Percentiles rank a stretch among this genome's conserved stretches.
phyloP scores from a whole-genome alignment of 2,113 vertebrate species.

The Chitala chitala region DNA sequence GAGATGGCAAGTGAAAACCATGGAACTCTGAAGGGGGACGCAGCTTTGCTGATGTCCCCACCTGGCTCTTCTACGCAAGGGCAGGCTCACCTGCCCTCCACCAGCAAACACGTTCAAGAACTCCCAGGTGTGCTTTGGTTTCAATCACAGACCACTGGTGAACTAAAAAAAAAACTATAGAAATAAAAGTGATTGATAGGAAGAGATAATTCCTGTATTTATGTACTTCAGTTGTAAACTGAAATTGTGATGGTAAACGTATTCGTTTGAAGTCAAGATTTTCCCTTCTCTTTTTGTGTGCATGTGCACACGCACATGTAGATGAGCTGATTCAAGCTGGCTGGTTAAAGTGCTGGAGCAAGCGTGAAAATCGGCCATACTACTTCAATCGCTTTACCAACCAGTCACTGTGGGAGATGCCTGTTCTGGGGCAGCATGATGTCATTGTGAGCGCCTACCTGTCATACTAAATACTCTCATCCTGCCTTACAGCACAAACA shows the following conservation, averaged over 20 bases:
- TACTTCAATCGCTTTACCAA: conserved; percentile 98
- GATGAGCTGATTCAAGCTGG: conserved; percentile 95
- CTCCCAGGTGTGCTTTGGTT: conserved; percentile 76
- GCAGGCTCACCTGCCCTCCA: conserved; percentile 81
- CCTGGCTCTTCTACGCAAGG: conserved; percentile 74
- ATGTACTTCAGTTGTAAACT: background rate
- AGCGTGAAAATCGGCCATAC: conserved; percentile 89
- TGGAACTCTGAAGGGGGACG: conserved; percentile 77
- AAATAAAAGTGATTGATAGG: too few relatives aligned
- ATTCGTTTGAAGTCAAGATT: background rate
- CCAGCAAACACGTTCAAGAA: conserved; percentile 79
- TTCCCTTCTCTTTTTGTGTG: background rate
- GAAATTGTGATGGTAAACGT: background rate
- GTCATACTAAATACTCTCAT: too few relatives aligned
- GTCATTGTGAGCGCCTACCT: conserved; percentile 82
- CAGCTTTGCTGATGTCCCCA: conserved; percentile 75
- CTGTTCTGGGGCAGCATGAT: conserved; percentile 90
- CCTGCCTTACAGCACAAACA: background rate
- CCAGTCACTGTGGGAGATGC: conserved; percentile 97
- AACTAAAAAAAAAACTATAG: background rate
- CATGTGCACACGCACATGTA: too few relatives aligned
- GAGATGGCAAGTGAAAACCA: conserved; percentile 94
- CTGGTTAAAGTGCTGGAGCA: conserved; percentile 98
- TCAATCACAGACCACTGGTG: background rate
- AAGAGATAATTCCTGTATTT: background rate